Percentiles rank a stretch among this genome's conserved stretches.
Conservation (phyloP, 2,797 vertebrate genomes). For the Myotis daubentonii region DNA sequence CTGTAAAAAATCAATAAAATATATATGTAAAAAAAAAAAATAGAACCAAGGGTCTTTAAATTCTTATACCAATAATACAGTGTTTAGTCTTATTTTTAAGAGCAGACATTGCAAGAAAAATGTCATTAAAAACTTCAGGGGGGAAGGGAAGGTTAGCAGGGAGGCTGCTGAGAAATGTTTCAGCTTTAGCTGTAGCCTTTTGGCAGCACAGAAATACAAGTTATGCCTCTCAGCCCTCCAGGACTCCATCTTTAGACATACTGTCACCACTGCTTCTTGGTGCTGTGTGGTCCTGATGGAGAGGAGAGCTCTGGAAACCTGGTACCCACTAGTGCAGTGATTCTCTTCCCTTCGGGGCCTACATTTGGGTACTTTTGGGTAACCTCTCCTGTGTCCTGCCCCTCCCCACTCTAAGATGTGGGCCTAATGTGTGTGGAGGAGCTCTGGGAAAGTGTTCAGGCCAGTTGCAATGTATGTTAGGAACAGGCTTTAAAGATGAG, state of each 20-base stretch:
- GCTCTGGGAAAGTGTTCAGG: background rate
- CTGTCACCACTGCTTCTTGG: background rate
- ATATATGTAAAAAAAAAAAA: too few relatives aligned
- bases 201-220: background rate
- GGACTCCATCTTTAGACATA: constrained; percentile 18
- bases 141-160: constrained; percentile 40
- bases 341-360: background rate
- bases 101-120: constrained; percentile 5
- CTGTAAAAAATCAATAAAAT: too few relatives aligned
- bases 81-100: background rate
- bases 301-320: background rate
- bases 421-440: background rate
- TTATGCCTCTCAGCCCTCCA: background rate
- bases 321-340: background rate
- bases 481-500: background rate
- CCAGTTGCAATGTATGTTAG: background rate
- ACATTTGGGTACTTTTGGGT: background rate
- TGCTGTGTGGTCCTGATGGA: constrained; percentile 60
- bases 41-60: constrained; percentile 14
- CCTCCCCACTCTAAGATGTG: background rate
- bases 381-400: background rate
- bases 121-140: constrained; percentile 21
- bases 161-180: background rate
- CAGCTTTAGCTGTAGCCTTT: background rate
- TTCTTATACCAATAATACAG: background rate